A percentile compares a stretch with the other conserved stretches of the same genome.
Conservation (phyloP, 1,140 invertebrate species). For the Hermetia illucens region DNA sequence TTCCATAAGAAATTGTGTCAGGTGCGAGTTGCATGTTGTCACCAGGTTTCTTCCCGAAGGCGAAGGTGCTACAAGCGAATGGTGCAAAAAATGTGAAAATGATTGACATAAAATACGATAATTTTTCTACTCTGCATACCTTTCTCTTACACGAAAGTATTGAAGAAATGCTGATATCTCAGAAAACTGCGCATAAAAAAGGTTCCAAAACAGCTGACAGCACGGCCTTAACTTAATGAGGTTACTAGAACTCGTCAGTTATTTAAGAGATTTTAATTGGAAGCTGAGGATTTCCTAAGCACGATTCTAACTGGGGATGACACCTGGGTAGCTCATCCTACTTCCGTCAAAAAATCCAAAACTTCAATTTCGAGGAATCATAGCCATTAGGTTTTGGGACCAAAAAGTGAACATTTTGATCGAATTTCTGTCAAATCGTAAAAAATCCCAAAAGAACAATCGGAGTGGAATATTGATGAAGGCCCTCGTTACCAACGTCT, state of each 20-base stretch:
- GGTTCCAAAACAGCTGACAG: background rate
- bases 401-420: no score
- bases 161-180: background rate
- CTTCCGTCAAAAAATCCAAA: no score
- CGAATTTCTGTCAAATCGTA: no score
- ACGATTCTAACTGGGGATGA: background rate
- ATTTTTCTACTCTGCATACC: background rate
- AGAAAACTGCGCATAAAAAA: background rate
- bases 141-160: background rate
- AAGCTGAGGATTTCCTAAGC: background rate
- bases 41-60: no score
- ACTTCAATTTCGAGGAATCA: no score
- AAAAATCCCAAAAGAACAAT: no score
- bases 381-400: no score
- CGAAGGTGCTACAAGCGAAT: background rate
- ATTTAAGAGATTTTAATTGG: background rate
- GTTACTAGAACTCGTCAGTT: background rate
- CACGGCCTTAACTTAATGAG: background rate
- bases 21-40: no score
- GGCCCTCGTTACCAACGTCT: no score
- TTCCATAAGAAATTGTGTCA: no score
- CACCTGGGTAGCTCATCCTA: background rate
- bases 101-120: background rate
- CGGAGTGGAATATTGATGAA: no score
- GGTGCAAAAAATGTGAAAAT: background rate